Evolutionary conservation across 2,888 invertebrate species (phyloP).

Genomic region (Synergus itoensis): DNA sequence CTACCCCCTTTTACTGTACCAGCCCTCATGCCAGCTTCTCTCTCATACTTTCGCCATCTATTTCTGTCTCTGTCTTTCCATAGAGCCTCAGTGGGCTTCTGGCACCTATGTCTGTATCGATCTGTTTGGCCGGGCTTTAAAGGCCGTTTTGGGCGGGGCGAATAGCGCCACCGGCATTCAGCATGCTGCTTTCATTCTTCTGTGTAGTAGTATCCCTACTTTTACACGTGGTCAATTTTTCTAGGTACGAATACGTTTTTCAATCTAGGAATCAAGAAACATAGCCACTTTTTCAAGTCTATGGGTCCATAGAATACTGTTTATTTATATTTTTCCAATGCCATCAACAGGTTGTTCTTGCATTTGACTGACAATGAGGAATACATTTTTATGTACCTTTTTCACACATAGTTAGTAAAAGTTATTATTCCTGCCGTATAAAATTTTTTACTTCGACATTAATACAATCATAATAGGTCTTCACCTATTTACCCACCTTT

Average conservation of each 20-base stretch:
- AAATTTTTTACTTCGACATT: too few species aligned
- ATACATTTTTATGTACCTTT: background rate
- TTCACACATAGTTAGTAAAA: too few species aligned
- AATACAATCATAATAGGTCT: too few species aligned
- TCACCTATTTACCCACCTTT: too few species aligned
- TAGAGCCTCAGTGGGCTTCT: slow-evolving; percentile 47
- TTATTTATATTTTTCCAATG: background rate
- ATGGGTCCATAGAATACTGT: background rate
- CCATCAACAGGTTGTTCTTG: background rate
- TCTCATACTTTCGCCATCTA: slow-evolving; percentile 40
- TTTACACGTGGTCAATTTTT: slow-evolving; percentile 22
- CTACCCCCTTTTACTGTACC: slow-evolving; percentile 6
- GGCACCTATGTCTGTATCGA: slow-evolving; percentile 61
- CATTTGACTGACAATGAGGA: background rate
- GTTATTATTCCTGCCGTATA: too few species aligned
- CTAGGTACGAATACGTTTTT: slow-evolving; percentile 2
- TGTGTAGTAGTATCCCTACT: slow-evolving; percentile 51
- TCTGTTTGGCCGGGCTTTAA: slow-evolving; percentile 63
- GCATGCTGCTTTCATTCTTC: slow-evolving; percentile 45
- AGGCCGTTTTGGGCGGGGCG: slow-evolving; percentile 63
- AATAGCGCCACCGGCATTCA: slow-evolving; percentile 52
- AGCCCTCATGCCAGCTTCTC: slow-evolving; percentile 16
- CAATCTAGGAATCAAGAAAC: background rate
- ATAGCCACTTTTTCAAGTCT: background rate
- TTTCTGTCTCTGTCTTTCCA: slow-evolving; percentile 44